Percentiles rank a stretch among this genome's conserved stretches.
These are phyloP conservation scores for Lacerta viridis DNA, from an alignment of 2,797 vertebrate species.

Conservation along the genomic window DNA sequence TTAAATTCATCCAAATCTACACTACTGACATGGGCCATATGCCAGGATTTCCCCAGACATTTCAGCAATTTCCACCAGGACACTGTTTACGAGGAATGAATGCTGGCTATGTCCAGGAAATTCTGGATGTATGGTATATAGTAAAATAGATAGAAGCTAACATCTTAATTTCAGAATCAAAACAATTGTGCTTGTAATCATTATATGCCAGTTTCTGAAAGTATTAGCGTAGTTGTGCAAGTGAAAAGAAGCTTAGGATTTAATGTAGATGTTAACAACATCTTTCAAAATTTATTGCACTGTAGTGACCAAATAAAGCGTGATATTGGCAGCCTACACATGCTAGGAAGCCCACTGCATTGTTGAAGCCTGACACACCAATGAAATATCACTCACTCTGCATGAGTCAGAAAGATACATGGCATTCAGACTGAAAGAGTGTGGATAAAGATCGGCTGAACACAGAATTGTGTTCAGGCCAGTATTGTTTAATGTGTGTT, in stretches of 20 bases:
- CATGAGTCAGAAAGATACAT: constrained; percentile 30
- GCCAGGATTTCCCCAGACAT: no score
- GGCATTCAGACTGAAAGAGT: constrained; percentile 53
- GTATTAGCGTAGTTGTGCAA: constrained; percentile 57
- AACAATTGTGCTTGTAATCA: no score
- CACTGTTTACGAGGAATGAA: no score
- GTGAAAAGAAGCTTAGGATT: constrained; percentile 64
- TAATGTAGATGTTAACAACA: constrained; percentile 74
- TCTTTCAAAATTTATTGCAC: constrained; percentile 68
- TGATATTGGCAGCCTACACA: constrained; percentile 61
- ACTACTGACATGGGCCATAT: no score
- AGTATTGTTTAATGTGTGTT: background rate
- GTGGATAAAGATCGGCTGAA: background rate
- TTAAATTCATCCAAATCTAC: no score
- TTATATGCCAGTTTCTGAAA: constrained; percentile 48
- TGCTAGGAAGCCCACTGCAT: constrained; percentile 51
- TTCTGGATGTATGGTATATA: no score
- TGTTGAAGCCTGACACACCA: background rate
- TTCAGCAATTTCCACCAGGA: no score
- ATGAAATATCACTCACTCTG: constrained; percentile 26
- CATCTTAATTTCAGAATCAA: no score
- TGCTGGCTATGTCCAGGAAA: no score
- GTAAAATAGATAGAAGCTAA: no score
- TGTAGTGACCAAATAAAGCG: constrained; percentile 56
- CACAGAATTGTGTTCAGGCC: background rate